Percentiles rank a stretch among this genome's conserved stretches.
phyloP scores from a whole-genome alignment of 2,797 vertebrate genomes.

The Microhierax caerulescens region DNA sequence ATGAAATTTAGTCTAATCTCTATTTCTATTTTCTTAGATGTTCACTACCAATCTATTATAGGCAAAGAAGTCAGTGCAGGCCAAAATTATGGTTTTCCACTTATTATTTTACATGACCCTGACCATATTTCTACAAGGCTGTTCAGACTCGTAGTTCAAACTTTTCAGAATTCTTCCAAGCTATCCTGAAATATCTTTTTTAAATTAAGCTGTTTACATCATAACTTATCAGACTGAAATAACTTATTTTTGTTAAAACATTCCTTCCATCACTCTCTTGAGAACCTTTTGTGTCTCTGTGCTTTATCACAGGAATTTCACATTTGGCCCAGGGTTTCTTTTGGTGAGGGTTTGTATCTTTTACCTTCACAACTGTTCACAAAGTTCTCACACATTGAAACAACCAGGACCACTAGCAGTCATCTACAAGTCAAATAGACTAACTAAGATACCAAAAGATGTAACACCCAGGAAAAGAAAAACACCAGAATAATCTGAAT shows the following conservation, averaged over 20 bases:
- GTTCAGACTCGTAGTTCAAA: neutral
- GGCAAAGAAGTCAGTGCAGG: neutral
- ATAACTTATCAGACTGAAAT: slow-evolving; percentile 12
- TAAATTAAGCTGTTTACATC: slow-evolving; percentile 21
- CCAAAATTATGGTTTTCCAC: neutral
- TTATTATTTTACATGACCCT: neutral
- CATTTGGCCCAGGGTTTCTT: neutral
- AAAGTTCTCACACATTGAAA: neutral
- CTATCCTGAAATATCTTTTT: neutral
- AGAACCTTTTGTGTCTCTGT: neutral
- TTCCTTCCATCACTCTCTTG: neutral
- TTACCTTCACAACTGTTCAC: neutral
- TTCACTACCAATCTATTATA: neutral
- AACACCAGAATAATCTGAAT: neutral
- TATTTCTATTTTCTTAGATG: neutral
- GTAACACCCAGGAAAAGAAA: neutral
- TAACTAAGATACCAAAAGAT: neutral
- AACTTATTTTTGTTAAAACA: neutral
- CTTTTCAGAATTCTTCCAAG: slow-evolving; percentile 4
- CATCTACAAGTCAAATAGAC: neutral
- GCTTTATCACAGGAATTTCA: neutral
- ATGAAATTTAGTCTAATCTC: slow-evolving; percentile 55
- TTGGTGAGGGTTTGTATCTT: neutral
- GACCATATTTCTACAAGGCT: neutral
- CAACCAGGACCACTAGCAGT: neutral